Evolutionary conservation across 2,113 vertebrate species (phyloP), one percentile per base, ranked within the genome.

Genomic region (Sminthopsis crassicaudata): DNA sequence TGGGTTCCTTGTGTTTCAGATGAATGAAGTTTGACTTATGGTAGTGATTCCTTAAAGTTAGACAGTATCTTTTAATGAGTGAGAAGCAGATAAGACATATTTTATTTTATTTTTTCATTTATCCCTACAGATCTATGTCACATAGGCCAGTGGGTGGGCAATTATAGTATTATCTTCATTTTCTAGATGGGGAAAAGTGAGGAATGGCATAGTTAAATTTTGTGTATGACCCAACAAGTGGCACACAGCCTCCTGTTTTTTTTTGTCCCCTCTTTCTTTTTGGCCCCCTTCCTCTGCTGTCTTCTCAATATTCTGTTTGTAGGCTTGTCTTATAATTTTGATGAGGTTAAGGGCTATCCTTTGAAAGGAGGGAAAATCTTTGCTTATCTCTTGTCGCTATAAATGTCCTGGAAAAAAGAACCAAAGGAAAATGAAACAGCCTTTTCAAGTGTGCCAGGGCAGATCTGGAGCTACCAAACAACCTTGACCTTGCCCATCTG

Each of bases 1-100:
- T 84, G 67, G 67, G 67, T 84, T 84, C 67, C 67, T 84, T 84
- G 67, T 84, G 67, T 84, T 84, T 84, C 67, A 84, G 67, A 84
- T 84, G 67, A 84, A 84, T 84, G 67, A 84, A 84, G 67, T 84
- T 84, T 84, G 67, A 84, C 67, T 84, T 90, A 42, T 50, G 48
- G 46, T 90, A 90, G 89, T 46, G 46, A 90, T 46, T 90, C 89
- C 46, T 84, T 84, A 84, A 84, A 84, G 67, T 42, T 84, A 51
- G 89, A 90, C 24, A 50, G 89, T 90, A 90, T 51, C 46, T 26
- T 90, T 27, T 90, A 90, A 90, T 90, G 89, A 90, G 89, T 46
- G 46, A 48, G 89, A 51, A 90, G 27, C 46, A 90, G 46, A 46
- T 50, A 90, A 50, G 10, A 3, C 46, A 46, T 27, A 14, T 50